These are phyloP conservation scores for Mesaphorura yosii DNA, from an alignment of 1,140 invertebrate genomes.

Conservation along the genomic window DNA sequence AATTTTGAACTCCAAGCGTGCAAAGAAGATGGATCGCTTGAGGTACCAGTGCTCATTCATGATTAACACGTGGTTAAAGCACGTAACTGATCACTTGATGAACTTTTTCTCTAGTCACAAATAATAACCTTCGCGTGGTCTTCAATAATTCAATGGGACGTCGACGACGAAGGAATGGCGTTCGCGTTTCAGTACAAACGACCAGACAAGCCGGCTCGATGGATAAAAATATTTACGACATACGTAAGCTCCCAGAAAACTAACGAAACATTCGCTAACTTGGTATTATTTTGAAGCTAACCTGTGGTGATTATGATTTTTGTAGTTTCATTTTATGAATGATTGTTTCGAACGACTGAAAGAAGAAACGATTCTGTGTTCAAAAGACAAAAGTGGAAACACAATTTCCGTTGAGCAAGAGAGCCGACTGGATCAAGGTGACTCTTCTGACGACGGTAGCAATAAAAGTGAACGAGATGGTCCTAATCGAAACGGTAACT, in stretches of 20 bases:
- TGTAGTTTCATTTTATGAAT: conserved; percentile 80
- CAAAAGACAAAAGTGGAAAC: not conserved
- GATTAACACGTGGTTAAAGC: not conserved
- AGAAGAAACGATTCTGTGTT: conserved; percentile 50
- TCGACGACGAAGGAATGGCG: conserved; percentile 31
- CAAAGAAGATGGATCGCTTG: conserved; percentile 68
- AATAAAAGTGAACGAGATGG: no score
- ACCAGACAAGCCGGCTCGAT: conserved; percentile 64
- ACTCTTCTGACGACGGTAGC: conserved; percentile 15
- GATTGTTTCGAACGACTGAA: conserved; percentile 90
- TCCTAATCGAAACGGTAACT: no score
- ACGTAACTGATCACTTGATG: conserved; percentile 4
- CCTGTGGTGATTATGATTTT: conserved; percentile 34
- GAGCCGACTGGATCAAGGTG: conserved; percentile 18
- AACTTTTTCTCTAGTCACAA: conserved; percentile 26
- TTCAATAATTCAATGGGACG: conserved; percentile 31
- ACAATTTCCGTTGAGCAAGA: conserved; percentile 11
- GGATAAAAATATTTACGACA: conserved; percentile 79
- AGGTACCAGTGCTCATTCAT: conserved; percentile 42
- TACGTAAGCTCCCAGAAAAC: conserved; percentile 58
- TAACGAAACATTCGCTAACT: no score
- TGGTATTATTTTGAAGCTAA: no score
- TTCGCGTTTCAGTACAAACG: conserved; percentile 41
- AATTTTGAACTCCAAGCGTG: conserved; percentile 77
- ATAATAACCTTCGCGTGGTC: conserved; percentile 29